phyloP scores from a whole-genome alignment of 2,797 vertebrate genomes.

The Amphiprion clarkii region DNA sequence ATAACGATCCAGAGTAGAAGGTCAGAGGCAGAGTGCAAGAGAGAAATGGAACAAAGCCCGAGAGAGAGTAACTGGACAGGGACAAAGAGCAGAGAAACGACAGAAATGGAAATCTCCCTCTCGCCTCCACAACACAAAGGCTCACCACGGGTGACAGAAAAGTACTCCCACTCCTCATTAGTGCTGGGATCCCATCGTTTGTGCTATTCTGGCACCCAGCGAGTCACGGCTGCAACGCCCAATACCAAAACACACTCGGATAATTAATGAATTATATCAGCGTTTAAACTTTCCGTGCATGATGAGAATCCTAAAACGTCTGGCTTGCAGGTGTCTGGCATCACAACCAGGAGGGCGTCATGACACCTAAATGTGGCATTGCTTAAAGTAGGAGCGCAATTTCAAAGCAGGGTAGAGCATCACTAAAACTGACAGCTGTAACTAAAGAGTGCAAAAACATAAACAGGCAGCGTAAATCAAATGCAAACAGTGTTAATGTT shows the following conservation, averaged over 20 bases:
- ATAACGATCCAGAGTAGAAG: slow-evolving; percentile 26
- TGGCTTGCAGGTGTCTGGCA: slow-evolving; percentile 11
- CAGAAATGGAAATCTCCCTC: slow-evolving; percentile 69
- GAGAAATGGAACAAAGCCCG: slow-evolving; percentile 33
- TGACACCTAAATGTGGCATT: slow-evolving; percentile 8
- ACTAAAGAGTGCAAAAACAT: not conserved
- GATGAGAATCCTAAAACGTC: slow-evolving; percentile 20
- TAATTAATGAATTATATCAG: slow-evolving; percentile 16
- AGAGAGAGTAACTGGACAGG: slow-evolving; percentile 46
- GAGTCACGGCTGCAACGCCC: not conserved
- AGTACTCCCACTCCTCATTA: slow-evolving; percentile 65
- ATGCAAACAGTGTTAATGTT: not conserved
- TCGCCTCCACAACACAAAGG: slow-evolving; percentile 53
- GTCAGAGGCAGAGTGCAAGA: slow-evolving; percentile 34
- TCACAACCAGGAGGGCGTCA: not conserved
- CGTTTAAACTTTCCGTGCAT: slow-evolving; percentile 15
- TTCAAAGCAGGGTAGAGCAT: not conserved
- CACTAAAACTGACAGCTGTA: slow-evolving; percentile 18
- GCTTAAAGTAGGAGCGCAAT: slow-evolving; percentile 6
- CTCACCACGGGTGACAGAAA: slow-evolving; percentile 56
- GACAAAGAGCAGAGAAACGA: slow-evolving; percentile 53
- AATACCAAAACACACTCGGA: slow-evolving; percentile 33
- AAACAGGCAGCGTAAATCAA: not conserved
- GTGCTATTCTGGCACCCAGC: slow-evolving; percentile 21
- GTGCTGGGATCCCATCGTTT: slow-evolving; percentile 31